Evolutionary conservation across 2,888 invertebrate genomes (phyloP).

Genomic region (Tetramorium bicarinatum): DNA sequence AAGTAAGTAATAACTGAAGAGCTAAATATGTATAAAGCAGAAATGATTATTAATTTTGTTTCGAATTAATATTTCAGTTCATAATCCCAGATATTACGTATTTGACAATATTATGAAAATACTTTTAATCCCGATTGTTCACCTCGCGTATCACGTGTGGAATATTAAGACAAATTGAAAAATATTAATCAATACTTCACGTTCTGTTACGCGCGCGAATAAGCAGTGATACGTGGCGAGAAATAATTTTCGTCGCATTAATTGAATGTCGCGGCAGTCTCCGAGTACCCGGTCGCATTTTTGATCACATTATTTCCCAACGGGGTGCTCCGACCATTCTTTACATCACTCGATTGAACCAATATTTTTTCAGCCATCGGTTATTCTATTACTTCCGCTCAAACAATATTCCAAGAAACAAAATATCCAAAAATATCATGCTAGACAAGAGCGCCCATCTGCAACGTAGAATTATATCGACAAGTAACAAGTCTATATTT

Average conservation of each 20-base stretch:
- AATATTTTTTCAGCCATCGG: slow-evolving; percentile 44
- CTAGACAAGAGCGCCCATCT: not conserved
- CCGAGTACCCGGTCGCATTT: slow-evolving; percentile 17
- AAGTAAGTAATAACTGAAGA: no score
- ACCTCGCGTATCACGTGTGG: not conserved
- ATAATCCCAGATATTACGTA: not conserved
- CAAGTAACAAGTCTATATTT: not conserved
- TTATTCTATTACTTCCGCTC: slow-evolving; percentile 43
- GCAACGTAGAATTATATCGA: slow-evolving; percentile 28
- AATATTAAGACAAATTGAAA: slow-evolving; percentile 43
- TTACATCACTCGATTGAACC: slow-evolving; percentile 43
- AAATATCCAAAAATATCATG: slow-evolving; percentile 42
- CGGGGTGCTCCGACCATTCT: slow-evolving; percentile 19
- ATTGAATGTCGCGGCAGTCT: slow-evolving; percentile 30
- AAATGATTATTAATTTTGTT: slow-evolving; percentile 3
- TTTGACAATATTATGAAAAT: slow-evolving; percentile 6
- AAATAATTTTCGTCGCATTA: slow-evolving; percentile 45
- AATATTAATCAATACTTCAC: slow-evolving; percentile 32
- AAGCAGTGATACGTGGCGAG: slow-evolving; percentile 20
- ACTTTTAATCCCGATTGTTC: not conserved
- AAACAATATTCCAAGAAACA: slow-evolving; percentile 37
- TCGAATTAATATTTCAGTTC: slow-evolving; percentile 23
- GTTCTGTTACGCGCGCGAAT: slow-evolving; percentile 26
- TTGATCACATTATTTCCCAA: slow-evolving; percentile 36
- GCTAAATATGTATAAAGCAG: not conserved